phyloP scores from a whole-genome alignment of 2,113 vertebrate species.

The Thamnophis sirtalis region DNA sequence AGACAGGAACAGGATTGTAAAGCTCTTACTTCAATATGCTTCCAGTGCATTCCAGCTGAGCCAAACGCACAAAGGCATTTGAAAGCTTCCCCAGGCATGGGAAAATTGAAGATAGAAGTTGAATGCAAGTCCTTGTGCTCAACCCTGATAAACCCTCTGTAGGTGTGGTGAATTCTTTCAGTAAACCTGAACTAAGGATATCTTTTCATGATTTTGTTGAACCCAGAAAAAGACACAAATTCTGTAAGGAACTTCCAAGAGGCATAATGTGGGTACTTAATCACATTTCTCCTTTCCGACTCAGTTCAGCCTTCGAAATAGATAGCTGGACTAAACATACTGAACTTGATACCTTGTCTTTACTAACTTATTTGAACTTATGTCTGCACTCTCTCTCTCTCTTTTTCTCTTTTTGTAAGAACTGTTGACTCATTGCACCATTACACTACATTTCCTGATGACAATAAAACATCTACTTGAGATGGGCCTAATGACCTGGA shows the following conservation, averaged over 20 bases:
- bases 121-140: neutral
- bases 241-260: neutral
- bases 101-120: neutral
- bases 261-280: neutral
- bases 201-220: neutral
- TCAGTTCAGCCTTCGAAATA: neutral
- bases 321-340: neutral
- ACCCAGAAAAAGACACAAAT: neutral
- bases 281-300: neutral
- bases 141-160: neutral
- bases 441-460: slow-evolving; percentile 60
- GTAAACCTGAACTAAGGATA: neutral
- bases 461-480: slow-evolving; percentile 60
- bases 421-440: slow-evolving; percentile 51
- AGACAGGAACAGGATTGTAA: neutral
- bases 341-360: slow-evolving; percentile 10
- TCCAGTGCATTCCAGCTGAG: neutral
- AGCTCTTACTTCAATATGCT: neutral
- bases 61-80: neutral
- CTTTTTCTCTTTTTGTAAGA: neutral
- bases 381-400: slow-evolving; percentile 7
- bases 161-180: neutral
- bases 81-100: neutral
- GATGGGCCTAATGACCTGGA: slow-evolving; percentile 67
- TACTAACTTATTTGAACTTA: slow-evolving; percentile 47